Evolutionary conservation across 2,113 vertebrate genomes (phyloP).

Genomic region (Prolemur simus): DNA sequence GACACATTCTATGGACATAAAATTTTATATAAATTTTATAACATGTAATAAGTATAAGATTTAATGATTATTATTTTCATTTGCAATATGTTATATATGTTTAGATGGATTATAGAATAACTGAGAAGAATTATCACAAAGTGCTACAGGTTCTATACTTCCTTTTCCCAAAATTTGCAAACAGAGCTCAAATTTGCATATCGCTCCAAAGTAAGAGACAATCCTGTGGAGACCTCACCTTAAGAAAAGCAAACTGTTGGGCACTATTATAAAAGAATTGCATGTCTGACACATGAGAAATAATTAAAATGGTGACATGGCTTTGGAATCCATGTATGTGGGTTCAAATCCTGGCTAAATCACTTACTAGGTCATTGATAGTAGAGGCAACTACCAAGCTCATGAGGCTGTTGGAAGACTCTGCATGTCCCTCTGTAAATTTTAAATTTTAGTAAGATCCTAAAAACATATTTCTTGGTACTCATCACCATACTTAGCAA

Average conservation of each 20-base stretch:
- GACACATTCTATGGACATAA: background rate
- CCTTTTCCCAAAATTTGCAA: background rate
- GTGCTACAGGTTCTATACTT: background rate
- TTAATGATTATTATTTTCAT: background rate
- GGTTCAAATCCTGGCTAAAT: background rate
- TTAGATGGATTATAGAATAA: background rate
- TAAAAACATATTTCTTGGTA: background rate
- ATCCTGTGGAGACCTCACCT: background rate
- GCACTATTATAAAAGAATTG: background rate
- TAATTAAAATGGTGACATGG: background rate
- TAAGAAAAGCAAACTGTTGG: background rate
- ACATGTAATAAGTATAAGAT: background rate
- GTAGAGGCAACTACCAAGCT: background rate
- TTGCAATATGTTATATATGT: background rate
- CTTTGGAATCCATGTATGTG: background rate
- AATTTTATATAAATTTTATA: background rate
- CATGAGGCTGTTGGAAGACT: background rate
- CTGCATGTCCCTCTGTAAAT: background rate
- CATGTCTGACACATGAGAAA: background rate
- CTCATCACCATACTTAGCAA: background rate
- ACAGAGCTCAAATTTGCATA: background rate
- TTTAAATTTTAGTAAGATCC: background rate
- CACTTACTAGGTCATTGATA: background rate
- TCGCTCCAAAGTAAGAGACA: background rate
- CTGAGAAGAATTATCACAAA: background rate